These are phyloP conservation scores for Cacoxenus indagator DNA, from an alignment of 2,888 invertebrate species.

Conservation along the genomic window DNA sequence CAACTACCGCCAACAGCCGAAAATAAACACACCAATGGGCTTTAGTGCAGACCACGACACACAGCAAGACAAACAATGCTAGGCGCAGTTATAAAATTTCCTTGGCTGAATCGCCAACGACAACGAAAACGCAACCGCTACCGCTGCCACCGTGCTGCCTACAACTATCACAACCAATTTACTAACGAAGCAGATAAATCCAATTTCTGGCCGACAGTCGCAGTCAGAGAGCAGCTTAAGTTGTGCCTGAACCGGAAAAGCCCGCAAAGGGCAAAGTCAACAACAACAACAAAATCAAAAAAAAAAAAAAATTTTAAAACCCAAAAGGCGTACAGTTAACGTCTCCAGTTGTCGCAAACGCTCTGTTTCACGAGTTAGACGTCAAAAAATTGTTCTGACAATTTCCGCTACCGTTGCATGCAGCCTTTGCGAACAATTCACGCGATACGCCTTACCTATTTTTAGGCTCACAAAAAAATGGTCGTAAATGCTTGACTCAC, in stretches of 20 bases:
- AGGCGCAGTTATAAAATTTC: conserved; percentile 28
- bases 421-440: not conserved
- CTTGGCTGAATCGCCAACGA: not conserved
- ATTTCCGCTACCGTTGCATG: conserved; percentile 16
- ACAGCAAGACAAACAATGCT: not conserved
- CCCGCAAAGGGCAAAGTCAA: conserved; percentile 25
- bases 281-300: not conserved
- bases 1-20: not conserved
- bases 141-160: not conserved
- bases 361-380: conserved; percentile 6
- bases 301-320: not conserved
- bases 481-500: not conserved
- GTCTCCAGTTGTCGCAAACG: not conserved
- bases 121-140: conserved; percentile 35
- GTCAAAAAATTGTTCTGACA: conserved; percentile 19
- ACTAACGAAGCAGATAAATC: conserved; percentile 65
- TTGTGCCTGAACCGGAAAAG: conserved; percentile 29
- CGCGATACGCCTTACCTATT: not conserved
- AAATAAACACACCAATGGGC: conserved; percentile 11
- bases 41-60: not conserved
- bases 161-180: conserved; percentile 62
- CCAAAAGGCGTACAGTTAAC: not conserved
- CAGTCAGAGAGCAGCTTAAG: conserved; percentile 28
- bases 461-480: not conserved
- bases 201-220: conserved; percentile 52